Base-by-base conservation (phyloP, 2,113 vertebrate genomes). In the Pao palembangensis region DNA sequence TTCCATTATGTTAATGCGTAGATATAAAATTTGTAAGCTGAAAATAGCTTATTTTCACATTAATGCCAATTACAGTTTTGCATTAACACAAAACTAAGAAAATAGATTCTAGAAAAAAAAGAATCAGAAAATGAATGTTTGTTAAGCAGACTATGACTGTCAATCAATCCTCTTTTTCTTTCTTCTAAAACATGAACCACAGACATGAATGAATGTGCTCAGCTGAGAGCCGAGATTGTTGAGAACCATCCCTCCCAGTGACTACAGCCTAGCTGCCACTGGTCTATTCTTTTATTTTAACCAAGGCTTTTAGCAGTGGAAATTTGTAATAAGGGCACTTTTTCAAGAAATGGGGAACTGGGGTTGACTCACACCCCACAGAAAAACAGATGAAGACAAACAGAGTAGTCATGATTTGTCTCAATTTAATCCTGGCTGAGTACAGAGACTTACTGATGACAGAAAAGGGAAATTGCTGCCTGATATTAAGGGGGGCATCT, bases 191-290 rank as follows among this genome's bases (percentile, higher is more conserved):
- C 47, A 74, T 80, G 69, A 88, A 78, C 80, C 85, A 62, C 84
- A 81, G 73, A 73, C 73, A 79, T 69, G 76, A 80, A 78, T 80
- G 77, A 83, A 85, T 81, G 73, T 82, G 78, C 85, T 76, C 76
- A 82, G 80, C 69, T 68, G 51, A 28, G 25, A 3, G 25, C 25
- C 25, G 5, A 7, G 1, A 28, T 28, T 28, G 25, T 28, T 28
- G 25, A 28, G 5, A 28, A 23, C 21, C 21, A 3, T 23, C 21
- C n/a, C n/a, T n/a, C n/a, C n/a, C n/a, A n/a, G n/a, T 25, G 5
- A 25, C 23, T 25, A 25, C 23, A 5, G 2, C 23, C 25, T 28
- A 28, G 25, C 41, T 43, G 14, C 41, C 41, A 43, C 41, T 13
- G 41, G 41, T 1, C 41, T 43, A 43, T 17, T 31, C 44, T 34